These are phyloP conservation scores for Tyria jacobaeae DNA, from an alignment of 2,888 invertebrate genomes.

Conservation along the genomic window DNA sequence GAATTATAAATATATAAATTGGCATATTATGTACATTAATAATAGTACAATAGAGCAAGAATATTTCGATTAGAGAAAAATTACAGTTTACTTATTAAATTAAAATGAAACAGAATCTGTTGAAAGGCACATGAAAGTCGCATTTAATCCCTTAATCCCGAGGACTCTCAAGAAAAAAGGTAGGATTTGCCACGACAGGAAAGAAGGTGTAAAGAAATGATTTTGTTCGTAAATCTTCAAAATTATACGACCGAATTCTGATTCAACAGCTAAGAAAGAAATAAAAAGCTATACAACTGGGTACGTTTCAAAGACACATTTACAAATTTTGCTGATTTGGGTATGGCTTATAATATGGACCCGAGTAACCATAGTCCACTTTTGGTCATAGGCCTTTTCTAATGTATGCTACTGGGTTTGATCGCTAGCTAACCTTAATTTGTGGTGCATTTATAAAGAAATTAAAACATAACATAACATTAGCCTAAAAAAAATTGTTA, in stretches of 20 bases:
- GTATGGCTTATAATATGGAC: no score
- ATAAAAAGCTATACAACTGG: slow-evolving; percentile 11
- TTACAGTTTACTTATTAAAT: neutral
- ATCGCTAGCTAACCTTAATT: no score
- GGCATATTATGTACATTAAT: no score
- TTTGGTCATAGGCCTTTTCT: no score
- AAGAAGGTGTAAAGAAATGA: slow-evolving; percentile 33
- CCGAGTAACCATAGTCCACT: no score
- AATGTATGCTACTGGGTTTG: no score
- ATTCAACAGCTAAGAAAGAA: slow-evolving; percentile 8
- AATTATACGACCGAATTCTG: slow-evolving; percentile 5
- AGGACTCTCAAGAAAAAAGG: slow-evolving; percentile 41
- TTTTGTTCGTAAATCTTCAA: slow-evolving; percentile 42
- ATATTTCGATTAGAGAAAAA: no score
- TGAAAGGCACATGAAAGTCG: slow-evolving; percentile 38
- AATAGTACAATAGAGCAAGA: no score
- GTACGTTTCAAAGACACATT: neutral
- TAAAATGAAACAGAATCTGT: slow-evolving; percentile 12
- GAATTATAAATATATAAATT: no score
- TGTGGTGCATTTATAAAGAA: no score
- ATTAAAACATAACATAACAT: no score
- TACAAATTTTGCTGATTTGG: neutral
- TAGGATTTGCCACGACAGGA: slow-evolving; percentile 40
- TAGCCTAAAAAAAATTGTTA: no score
- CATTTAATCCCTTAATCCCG: slow-evolving; percentile 40